phyloP scores from a whole-genome alignment of 2,113 vertebrate genomes.

The Pygoscelis antarcticus region DNA sequence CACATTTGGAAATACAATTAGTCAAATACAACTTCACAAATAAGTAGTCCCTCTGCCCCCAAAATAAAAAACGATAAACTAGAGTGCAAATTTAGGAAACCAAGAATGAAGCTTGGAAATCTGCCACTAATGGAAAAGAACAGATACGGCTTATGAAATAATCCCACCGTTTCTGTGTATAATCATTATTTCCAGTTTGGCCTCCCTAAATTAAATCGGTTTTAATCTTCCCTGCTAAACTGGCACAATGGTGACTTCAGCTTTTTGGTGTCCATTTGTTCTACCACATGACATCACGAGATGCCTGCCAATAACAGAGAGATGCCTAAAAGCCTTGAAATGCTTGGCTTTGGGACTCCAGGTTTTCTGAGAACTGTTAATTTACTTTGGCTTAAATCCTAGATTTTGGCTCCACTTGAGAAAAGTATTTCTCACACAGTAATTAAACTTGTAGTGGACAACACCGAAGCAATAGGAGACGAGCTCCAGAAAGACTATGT shows the following conservation, averaged over 20 bases:
- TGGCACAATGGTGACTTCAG: slow-evolving; percentile 43
- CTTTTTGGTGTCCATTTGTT: slow-evolving; percentile 68
- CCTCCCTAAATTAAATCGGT: slow-evolving; percentile 21
- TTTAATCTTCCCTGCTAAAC: slow-evolving; percentile 53
- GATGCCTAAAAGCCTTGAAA: slow-evolving; percentile 70
- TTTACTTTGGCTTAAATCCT: slow-evolving; percentile 73
- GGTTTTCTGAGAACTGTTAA: slow-evolving; percentile 68
- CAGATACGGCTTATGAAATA: not conserved
- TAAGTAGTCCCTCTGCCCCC: not conserved
- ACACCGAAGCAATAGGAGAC: slow-evolving; percentile 31
- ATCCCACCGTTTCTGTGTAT: slow-evolving; percentile 25
- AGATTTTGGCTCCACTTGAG: slow-evolving; percentile 59
- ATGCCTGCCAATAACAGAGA: slow-evolving; percentile 62
- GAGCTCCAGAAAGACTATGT: not conserved
- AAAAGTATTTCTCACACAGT: slow-evolving; percentile 61
- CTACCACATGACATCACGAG: slow-evolving; percentile 64
- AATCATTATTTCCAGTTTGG: slow-evolving; percentile 55
- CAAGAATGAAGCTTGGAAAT: slow-evolving; percentile 24
- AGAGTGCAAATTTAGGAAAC: slow-evolving; percentile 32
- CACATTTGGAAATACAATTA: not conserved
- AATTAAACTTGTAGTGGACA: slow-evolving; percentile 72
- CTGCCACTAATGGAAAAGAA: slow-evolving; percentile 25
- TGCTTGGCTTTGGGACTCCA: slow-evolving; percentile 67
- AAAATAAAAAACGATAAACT: not conserved
- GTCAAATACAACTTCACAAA: not conserved